Evolutionary conservation across 2,888 invertebrate species (phyloP).

Genomic region (Colletes collaris): DNA sequence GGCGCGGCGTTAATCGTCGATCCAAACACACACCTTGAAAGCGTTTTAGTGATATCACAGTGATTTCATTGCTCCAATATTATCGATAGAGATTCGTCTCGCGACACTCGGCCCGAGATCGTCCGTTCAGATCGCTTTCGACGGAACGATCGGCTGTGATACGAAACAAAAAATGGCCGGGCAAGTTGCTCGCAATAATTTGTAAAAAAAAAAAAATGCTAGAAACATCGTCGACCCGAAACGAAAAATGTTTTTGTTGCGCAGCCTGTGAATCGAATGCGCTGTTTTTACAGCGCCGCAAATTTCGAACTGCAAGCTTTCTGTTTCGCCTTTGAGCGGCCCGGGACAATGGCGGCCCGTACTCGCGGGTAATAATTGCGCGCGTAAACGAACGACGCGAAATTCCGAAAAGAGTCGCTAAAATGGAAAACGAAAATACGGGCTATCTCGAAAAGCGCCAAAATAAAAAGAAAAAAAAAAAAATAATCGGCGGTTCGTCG

Average conservation of each 20-base stretch:
- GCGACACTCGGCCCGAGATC: slow-evolving; percentile 56
- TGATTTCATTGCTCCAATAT: slow-evolving; percentile 83
- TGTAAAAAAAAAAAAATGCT: neutral
- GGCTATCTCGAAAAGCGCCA: neutral
- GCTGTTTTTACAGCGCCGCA: neutral
- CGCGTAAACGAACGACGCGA: neutral
- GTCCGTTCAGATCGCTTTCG: slow-evolving; percentile 19
- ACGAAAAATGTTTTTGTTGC: no score
- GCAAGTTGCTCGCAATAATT: neutral
- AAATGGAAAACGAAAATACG: slow-evolving; percentile 8
- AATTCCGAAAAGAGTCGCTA: neutral
- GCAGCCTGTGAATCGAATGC: neutral
- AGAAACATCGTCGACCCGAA: neutral
- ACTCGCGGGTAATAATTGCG: slow-evolving; percentile 12
- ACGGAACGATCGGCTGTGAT: neutral
- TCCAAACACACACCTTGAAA: slow-evolving; percentile 80
- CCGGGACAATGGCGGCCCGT: neutral
- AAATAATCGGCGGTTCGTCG: slow-evolving; percentile 4
- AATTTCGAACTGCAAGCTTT: neutral
- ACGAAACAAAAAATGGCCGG: neutral
- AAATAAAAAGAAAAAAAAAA: neutral
- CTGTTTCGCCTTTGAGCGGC: neutral
- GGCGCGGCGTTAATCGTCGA: slow-evolving; percentile 66
- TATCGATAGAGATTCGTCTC: slow-evolving; percentile 78
- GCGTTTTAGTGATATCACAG: slow-evolving; percentile 83